Base-by-base conservation (phyloP, 2,797 vertebrate genomes). In the Danio aesculapii region DNA sequence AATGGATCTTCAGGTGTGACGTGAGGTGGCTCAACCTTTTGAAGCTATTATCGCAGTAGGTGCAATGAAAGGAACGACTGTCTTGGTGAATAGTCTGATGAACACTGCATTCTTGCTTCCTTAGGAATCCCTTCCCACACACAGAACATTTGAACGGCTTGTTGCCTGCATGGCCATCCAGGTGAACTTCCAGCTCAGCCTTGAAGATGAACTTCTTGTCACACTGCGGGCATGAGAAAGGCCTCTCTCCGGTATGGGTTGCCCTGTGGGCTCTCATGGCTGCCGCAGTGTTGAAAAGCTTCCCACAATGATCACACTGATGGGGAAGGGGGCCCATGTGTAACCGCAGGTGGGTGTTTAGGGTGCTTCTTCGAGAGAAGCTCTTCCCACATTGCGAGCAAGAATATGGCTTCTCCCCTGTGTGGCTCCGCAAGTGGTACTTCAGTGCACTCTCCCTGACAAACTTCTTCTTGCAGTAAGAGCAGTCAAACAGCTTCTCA, bases 391-490 rank as follows among this genome's bases (percentile, higher is more conserved):
- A 85, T 50, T 70, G 66, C 6, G 39, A 53, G 43, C 84, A 85
- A 44, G 46, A 39, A 57, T 75, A 83, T 2, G 81, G 81, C 19
- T 70, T 83, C 52, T 85, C 84, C 4, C 81, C 81, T 0, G 78
- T 83, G 58, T 83, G 84, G 12, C 50, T 83, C 16, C 84, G 66
- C 52, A 81, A 62, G n/a, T 85, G 84, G n/a, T 7, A 5, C 6
- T n/a, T 74, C n/a, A 85, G 44, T 17, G 7, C 9, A 0, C 47
- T 83, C 6, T 78, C 73, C 41, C 50, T 78, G 49, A 50, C n/a
- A 11, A 83, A 85, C 53, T 67, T 82, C 52, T 81, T 84, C 41
- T 81, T 10, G n/a, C 83, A 86, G 19, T 84, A 30, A 19, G 80
- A 16, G 66, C 81, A 84, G 39, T 30, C 3, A 19, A 61, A 59